Conservation (phyloP, 2,888 invertebrate species). For the Eupelmus urozonus region DNA sequence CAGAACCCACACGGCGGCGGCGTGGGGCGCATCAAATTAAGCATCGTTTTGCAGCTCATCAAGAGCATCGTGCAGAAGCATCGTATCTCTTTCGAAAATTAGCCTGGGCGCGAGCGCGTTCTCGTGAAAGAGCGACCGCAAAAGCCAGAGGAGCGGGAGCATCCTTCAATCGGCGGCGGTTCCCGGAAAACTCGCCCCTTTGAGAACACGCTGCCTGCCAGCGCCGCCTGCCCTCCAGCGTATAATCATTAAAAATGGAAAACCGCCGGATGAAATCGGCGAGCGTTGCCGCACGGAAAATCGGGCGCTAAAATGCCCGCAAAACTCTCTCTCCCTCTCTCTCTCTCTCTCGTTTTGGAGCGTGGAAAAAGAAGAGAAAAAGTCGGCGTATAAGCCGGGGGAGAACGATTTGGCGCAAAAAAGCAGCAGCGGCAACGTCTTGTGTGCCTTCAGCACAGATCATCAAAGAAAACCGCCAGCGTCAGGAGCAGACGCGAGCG, state of each 20-base stretch:
- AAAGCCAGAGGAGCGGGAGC: too few species aligned
- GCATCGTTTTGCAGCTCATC: constrained; percentile 34
- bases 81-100: constrained; percentile 3
- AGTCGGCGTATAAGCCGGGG: background rate
- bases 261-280: constrained; percentile 4
- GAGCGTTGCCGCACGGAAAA: constrained; percentile 12
- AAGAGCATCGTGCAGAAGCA: background rate
- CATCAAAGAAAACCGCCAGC: constrained; percentile 51
- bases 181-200: background rate
- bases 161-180: background rate
- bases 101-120: background rate
- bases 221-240: background rate
- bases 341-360: background rate
- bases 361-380: background rate
- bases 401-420: constrained; percentile 16
- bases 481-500: constrained; percentile 45
- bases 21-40: constrained; percentile 32
- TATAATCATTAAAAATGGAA: constrained; percentile 14
- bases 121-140: background rate
- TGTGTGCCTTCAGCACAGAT: background rate
- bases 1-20: too few species aligned
- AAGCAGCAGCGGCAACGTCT: background rate
- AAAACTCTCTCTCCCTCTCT: background rate
- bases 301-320: constrained; percentile 37
- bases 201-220: background rate